A percentile compares a stretch with the other conserved stretches of the same genome.
These are phyloP conservation scores for Venustaconcha ellipsiformis DNA, from an alignment of 1,140 invertebrate species.

Conservation along the genomic window DNA sequence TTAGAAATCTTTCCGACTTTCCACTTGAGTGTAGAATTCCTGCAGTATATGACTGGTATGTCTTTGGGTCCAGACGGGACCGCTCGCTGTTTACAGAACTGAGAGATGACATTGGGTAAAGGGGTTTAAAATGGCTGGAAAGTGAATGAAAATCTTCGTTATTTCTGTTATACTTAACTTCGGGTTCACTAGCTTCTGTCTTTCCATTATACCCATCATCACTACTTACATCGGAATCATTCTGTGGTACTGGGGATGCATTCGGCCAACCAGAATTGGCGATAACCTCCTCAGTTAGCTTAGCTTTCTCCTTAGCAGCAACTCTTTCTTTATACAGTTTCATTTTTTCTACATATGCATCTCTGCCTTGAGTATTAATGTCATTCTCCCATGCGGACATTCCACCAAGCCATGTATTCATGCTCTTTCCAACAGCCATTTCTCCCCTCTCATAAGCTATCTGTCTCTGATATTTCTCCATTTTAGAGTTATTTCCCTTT, in stretches of 20 bases:
- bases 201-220: not conserved
- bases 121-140: slow-evolving; percentile 12
- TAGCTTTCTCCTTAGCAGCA: slow-evolving; percentile 23
- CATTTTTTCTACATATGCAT: slow-evolving; percentile 14
- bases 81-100: slow-evolving; percentile 58
- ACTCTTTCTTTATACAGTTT: slow-evolving; percentile 17
- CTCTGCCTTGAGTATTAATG: not conserved
- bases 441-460: slow-evolving; percentile 3
- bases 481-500: too few species aligned
- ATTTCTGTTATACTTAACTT: not conserved
- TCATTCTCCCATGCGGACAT: not conserved
- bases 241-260: slow-evolving; percentile 24
- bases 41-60: slow-evolving; percentile 66
- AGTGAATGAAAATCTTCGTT: not conserved
- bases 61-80: slow-evolving; percentile 59
- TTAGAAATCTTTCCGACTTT: slow-evolving; percentile 85
- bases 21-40: slow-evolving; percentile 80
- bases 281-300: slow-evolving; percentile 16
- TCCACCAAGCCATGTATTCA: slow-evolving; percentile 9
- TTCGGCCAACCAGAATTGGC: slow-evolving; percentile 8
- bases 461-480: slow-evolving; percentile 1
- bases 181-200: not conserved
- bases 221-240: slow-evolving; percentile 28
- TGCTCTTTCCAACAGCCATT: slow-evolving; percentile 24
- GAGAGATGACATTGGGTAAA: slow-evolving; percentile 21